These are phyloP conservation scores for Timandra comae DNA, from an alignment of 2,888 invertebrate genomes.

Conservation along the genomic window DNA sequence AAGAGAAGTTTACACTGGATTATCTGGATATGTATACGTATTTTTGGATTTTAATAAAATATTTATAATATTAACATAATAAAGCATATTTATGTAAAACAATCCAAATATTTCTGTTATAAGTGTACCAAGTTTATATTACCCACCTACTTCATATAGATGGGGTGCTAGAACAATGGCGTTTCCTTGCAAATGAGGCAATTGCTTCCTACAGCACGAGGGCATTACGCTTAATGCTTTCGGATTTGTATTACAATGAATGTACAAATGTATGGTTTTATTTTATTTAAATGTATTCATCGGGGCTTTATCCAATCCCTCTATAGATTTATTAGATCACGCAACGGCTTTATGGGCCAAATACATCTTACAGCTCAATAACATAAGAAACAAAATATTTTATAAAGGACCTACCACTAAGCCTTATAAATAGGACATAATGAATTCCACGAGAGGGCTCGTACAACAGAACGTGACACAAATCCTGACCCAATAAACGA, in stretches of 20 bases:
- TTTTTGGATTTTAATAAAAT: too few species aligned
- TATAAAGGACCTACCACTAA: constrained; percentile 26
- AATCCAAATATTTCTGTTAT: too few species aligned
- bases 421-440: constrained; percentile 42
- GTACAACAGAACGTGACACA: constrained; percentile 47
- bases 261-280: constrained; percentile 8
- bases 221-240: constrained; percentile 25
- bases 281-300: constrained; percentile 8
- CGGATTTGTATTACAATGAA: constrained; percentile 14
- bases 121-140: too few species aligned
- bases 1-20: too few species aligned
- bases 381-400: constrained; percentile 33
- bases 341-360: constrained; percentile 13
- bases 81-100: too few species aligned
- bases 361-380: constrained; percentile 24
- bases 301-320: constrained; percentile 4
- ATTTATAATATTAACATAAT: too few species aligned
- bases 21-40: too few species aligned
- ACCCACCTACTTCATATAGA: too few species aligned
- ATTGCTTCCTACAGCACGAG: constrained; percentile 27
- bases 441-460: constrained; percentile 45
- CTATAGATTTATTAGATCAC: constrained; percentile 8
- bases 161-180: constrained; percentile 29
- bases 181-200: constrained; percentile 52
- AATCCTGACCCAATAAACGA: constrained; percentile 49